Percentiles rank a stretch among this genome's conserved stretches.
These are phyloP conservation scores for Volucella bombylans DNA, from an alignment of 2,888 invertebrate species.

Conservation along the genomic window DNA sequence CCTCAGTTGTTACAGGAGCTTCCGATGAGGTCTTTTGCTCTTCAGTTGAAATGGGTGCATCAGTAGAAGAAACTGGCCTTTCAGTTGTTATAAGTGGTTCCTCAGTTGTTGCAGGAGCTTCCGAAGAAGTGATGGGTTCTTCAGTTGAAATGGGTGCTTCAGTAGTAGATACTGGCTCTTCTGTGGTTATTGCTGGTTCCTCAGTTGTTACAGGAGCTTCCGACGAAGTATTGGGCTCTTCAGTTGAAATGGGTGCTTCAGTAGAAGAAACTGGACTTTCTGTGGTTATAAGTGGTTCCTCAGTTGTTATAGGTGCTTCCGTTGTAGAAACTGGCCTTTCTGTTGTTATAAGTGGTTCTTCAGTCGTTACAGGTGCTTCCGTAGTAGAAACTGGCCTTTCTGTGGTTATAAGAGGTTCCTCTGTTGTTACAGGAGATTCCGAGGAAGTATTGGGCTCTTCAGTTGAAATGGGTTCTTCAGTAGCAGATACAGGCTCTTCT, in stretches of 20 bases:
- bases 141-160: not conserved
- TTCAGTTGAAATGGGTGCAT: not conserved
- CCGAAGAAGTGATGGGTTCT: too few species aligned
- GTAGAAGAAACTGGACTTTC: constrained; percentile 9
- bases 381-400: constrained; percentile 1
- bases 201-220: constrained; percentile 1
- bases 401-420: not conserved
- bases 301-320: not conserved
- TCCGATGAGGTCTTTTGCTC: not conserved
- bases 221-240: too few species aligned
- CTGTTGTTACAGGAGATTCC: not conserved
- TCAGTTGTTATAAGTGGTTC: not conserved
- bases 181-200: constrained; percentile 15
- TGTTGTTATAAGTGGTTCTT: constrained; percentile 21
- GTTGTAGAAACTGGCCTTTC: constrained; percentile 8
- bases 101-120: not conserved
- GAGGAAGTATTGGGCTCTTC: not conserved
- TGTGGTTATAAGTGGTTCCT: constrained; percentile 20
- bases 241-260: not conserved
- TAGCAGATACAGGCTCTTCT: constrained; percentile 5
- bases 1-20: not conserved
- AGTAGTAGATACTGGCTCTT: constrained; percentile 2
- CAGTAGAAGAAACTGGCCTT: constrained; percentile 3
- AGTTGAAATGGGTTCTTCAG: not conserved
- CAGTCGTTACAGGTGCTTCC: constrained; percentile 9